These are phyloP conservation scores for Thamnophis elegans DNA, from an alignment of 2,797 vertebrate species.

Conservation along the genomic window DNA sequence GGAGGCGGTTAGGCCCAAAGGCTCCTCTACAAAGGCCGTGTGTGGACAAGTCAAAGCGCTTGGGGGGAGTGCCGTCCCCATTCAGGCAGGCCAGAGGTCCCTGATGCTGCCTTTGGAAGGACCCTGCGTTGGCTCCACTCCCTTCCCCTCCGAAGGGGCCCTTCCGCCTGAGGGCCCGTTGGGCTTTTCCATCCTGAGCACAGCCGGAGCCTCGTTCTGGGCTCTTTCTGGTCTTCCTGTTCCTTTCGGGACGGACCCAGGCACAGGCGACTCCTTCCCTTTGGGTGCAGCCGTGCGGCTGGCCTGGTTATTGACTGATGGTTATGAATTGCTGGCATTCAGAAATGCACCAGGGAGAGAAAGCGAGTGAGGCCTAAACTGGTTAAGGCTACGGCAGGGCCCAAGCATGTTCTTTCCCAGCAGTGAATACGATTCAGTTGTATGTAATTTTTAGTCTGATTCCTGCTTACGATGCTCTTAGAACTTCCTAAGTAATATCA, in stretches of 20 bases:
- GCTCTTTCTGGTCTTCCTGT: conserved; percentile 29
- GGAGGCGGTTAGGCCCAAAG: not conserved
- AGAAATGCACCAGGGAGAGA: not conserved
- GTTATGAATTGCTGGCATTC: conserved; percentile 41
- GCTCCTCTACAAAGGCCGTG: not conserved
- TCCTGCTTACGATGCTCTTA: not conserved
- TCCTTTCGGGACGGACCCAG: not conserved
- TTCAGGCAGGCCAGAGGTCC: not conserved
- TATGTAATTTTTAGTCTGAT: not conserved
- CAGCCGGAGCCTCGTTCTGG: conserved; percentile 57
- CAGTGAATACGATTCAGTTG: not conserved
- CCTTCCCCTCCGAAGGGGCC: not conserved
- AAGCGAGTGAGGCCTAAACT: not conserved
- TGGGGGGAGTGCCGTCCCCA: not conserved
- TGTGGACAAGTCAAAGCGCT: not conserved
- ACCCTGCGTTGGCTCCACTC: not conserved
- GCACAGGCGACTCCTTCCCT: conserved; percentile 25
- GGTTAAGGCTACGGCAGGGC: not conserved
- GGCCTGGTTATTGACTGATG: conserved; percentile 45
- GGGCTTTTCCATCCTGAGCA: conserved; percentile 58
- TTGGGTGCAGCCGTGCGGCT: conserved; percentile 45
- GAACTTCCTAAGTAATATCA: not conserved
- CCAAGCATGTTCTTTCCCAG: not conserved
- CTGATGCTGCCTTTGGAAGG: not conserved
- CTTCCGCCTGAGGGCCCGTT: conserved; percentile 52